phyloP scores from a whole-genome alignment of 1,140 invertebrate species.

The Sitophilus oryzae region DNA sequence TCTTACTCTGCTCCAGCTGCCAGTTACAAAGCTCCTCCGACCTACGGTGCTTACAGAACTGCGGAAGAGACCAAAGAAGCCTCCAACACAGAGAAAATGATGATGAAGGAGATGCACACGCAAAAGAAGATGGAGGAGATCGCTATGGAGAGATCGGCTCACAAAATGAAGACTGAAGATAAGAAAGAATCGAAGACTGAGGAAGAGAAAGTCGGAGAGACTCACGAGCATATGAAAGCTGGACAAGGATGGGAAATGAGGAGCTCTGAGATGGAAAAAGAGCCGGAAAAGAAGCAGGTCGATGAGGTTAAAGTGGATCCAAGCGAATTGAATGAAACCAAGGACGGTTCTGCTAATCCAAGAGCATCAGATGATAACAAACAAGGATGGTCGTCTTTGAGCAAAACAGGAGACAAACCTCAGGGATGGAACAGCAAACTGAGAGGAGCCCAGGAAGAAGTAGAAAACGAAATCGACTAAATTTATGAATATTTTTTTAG shows the following conservation, averaged over 20 bases:
- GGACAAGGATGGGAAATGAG: background rate
- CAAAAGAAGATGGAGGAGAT: slow-evolving; percentile 30
- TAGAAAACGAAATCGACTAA: background rate
- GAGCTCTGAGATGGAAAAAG: slow-evolving; percentile 12
- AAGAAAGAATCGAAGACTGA: background rate
- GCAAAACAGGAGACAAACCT: background rate
- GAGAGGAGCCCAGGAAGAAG: background rate
- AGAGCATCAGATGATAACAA: slow-evolving; percentile 3
- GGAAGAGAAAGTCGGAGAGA: background rate
- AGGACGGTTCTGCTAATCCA: no score
- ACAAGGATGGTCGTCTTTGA: background rate
- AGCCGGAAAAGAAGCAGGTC: background rate
- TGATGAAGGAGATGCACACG: slow-evolving; percentile 30
- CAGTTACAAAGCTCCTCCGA: background rate
- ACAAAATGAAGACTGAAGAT: background rate
- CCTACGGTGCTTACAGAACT: slow-evolving; percentile 18
- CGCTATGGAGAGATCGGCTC: slow-evolving; percentile 18
- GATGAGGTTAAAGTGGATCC: background rate
- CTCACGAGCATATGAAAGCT: slow-evolving; percentile 11
- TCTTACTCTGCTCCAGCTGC: slow-evolving; percentile 13
- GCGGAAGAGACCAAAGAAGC: slow-evolving; percentile 16
- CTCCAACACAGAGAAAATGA: slow-evolving; percentile 9
- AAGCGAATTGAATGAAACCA: no score
- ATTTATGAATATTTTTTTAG: background rate
- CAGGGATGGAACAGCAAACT: background rate